A percentile compares a stretch with the other conserved stretches of the same genome.
These are phyloP conservation scores for Chrysina gloriosa DNA, from an alignment of 2,888 invertebrate species.

Conservation along the genomic window DNA sequence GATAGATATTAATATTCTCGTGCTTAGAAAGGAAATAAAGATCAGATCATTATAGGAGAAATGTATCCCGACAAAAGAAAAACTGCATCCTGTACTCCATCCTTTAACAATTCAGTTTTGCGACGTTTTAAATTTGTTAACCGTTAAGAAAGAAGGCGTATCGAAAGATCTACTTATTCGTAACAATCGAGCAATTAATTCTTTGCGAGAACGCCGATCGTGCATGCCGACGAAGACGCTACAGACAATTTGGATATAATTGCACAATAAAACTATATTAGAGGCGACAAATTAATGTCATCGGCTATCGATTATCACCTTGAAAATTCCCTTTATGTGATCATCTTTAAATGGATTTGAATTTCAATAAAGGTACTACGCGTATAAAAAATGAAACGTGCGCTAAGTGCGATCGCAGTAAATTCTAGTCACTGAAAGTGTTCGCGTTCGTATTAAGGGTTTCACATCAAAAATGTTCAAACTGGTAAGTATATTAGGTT, in stretches of 20 bases:
- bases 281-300: slow-evolving; percentile 7
- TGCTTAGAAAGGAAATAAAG: too few relatives aligned
- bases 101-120: too few relatives aligned
- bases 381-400: slow-evolving; percentile 20
- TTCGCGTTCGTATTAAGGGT: slow-evolving; percentile 6
- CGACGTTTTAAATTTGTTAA: too few relatives aligned
- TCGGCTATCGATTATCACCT: slow-evolving; percentile 13
- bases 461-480: slow-evolving; percentile 26
- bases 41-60: too few relatives aligned
- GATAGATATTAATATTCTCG: too few relatives aligned
- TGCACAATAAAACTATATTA: slow-evolving; percentile 26
- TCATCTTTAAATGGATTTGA: slow-evolving; percentile 29
- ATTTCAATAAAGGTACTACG: slow-evolving; percentile 34
- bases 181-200: slow-evolving; percentile 14
- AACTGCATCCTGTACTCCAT: too few relatives aligned
- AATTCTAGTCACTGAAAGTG: slow-evolving; percentile 32
- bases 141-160: slow-evolving; percentile 3
- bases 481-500: slow-evolving; percentile 22
- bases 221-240: background rate
- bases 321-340: slow-evolving; percentile 33
- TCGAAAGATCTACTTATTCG: slow-evolving; percentile 9
- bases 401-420: slow-evolving; percentile 7
- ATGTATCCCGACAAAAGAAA: too few relatives aligned
- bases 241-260: slow-evolving; percentile 27
- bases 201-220: background rate